Conservation (phyloP, 1,140 invertebrate genomes). For the Temnothorax nylanderi region DNA sequence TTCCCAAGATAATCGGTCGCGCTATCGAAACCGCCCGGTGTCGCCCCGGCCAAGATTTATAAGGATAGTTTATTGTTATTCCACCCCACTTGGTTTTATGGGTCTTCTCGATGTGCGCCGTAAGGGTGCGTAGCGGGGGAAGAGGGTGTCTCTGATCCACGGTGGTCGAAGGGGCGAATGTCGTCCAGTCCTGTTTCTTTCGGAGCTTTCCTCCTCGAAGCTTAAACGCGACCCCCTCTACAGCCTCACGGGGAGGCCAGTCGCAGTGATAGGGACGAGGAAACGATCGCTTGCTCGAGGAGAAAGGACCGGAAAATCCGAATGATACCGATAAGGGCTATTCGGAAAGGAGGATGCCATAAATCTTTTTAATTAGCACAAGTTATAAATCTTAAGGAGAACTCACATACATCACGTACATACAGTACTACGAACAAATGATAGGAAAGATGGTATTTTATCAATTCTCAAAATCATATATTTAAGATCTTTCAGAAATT, state of each 20-base stretch:
- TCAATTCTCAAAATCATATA: neutral
- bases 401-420: neutral
- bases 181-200: conserved; percentile 76
- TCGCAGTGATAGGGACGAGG: conserved; percentile 47
- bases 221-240: conserved; percentile 73
- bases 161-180: conserved; percentile 62
- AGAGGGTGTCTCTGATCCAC: conserved; percentile 61
- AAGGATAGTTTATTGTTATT: conserved; percentile 85
- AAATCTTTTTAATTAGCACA: conserved; percentile 58
- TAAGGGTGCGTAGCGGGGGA: conserved; percentile 69
- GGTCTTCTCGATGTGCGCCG: conserved; percentile 75
- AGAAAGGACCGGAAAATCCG: conserved; percentile 47
- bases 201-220: conserved; percentile 73
- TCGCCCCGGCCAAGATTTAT: conserved; percentile 81
- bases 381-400: conserved; percentile 52
- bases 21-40: conserved; percentile 79
- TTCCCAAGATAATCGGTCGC: conserved; percentile 82
- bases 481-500: neutral
- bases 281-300: conserved; percentile 39
- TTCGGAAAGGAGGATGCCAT: conserved; percentile 35
- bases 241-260: neutral
- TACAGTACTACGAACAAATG: neutral
- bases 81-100: conserved; percentile 83
- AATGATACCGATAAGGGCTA: conserved; percentile 58
- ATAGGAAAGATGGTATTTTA: neutral